Conservation (phyloP, 1,140 invertebrate genomes). For the Drosophila lowei region DNA sequence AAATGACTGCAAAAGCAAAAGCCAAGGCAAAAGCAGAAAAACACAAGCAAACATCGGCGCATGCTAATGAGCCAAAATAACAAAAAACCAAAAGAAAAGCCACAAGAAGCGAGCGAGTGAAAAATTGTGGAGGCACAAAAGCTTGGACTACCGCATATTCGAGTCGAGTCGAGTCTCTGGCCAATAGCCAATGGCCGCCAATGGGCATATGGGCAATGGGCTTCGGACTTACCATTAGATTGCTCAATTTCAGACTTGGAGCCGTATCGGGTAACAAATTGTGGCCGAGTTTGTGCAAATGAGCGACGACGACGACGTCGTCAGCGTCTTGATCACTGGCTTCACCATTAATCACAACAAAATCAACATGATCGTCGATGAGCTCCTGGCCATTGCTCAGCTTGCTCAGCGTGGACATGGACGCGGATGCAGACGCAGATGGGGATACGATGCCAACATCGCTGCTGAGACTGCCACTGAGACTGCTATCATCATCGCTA, state of each 20-base stretch:
- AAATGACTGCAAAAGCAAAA: slow-evolving; percentile 11
- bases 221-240: slow-evolving; percentile 80
- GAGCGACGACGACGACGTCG: slow-evolving; percentile 20
- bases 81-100: slow-evolving; percentile 9
- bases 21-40: slow-evolving; percentile 20
- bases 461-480: slow-evolving; percentile 36
- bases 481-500: slow-evolving; percentile 54
- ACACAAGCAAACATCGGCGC: slow-evolving; percentile 53
- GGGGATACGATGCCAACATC: slow-evolving; percentile 52
- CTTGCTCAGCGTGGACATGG: slow-evolving; percentile 22
- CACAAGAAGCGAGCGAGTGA: slow-evolving; percentile 10
- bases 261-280: slow-evolving; percentile 81
- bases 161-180: slow-evolving; percentile 4
- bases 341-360: slow-evolving; percentile 76
- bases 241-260: slow-evolving; percentile 82
- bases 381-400: slow-evolving; percentile 57
- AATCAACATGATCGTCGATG: slow-evolving; percentile 77
- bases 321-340: slow-evolving; percentile 51
- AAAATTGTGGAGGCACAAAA: slow-evolving; percentile 14
- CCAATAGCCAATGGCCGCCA: slow-evolving; percentile 8
- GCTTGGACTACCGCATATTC: slow-evolving; percentile 37
- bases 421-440: slow-evolving; percentile 5
- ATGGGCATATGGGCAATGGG: background rate
- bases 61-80: slow-evolving; percentile 69
- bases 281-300: slow-evolving; percentile 67